Evolutionary conservation across 1,140 invertebrate genomes (phyloP).

Genomic region (Olivierus martensii): DNA sequence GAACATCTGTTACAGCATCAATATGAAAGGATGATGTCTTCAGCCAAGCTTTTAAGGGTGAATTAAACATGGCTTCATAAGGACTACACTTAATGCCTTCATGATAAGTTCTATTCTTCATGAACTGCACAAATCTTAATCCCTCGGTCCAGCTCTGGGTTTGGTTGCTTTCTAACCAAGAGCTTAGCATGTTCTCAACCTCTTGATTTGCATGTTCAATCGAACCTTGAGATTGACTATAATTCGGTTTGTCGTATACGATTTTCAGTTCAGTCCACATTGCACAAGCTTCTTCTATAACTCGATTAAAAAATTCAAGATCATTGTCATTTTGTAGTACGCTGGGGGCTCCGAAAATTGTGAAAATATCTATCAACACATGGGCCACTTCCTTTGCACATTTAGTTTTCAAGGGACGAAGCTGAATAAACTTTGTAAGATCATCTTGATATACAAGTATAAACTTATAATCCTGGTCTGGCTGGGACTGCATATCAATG

Average conservation of each 20-base stretch:
- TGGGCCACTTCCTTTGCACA: slow-evolving; percentile 27
- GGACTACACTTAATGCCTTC: neutral
- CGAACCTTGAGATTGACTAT: slow-evolving; percentile 5
- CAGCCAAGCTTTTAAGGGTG: too few species aligned
- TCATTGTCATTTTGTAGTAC: slow-evolving; percentile 28
- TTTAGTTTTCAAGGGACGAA: slow-evolving; percentile 28
- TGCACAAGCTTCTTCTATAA: neutral
- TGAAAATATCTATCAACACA: slow-evolving; percentile 29
- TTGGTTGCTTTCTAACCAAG: neutral
- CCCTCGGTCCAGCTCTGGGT: neutral
- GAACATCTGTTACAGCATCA: neutral
- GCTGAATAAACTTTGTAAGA: slow-evolving; percentile 32
- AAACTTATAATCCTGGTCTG: slow-evolving; percentile 30
- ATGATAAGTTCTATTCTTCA: slow-evolving; percentile 10
- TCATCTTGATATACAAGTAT: slow-evolving; percentile 36
- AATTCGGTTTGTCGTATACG: neutral
- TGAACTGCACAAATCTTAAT: neutral
- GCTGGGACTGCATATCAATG: slow-evolving; percentile 13
- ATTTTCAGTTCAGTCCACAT: slow-evolving; percentile 4
- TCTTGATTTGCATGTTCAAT: slow-evolving; percentile 8
- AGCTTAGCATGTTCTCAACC: slow-evolving; percentile 4
- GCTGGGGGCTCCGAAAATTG: slow-evolving; percentile 26
- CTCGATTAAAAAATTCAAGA: slow-evolving; percentile 4
- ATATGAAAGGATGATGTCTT: too few species aligned
- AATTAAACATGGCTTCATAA: neutral